Base-by-base conservation (phyloP, 1,140 invertebrate genomes). In the Drosophila orena region DNA sequence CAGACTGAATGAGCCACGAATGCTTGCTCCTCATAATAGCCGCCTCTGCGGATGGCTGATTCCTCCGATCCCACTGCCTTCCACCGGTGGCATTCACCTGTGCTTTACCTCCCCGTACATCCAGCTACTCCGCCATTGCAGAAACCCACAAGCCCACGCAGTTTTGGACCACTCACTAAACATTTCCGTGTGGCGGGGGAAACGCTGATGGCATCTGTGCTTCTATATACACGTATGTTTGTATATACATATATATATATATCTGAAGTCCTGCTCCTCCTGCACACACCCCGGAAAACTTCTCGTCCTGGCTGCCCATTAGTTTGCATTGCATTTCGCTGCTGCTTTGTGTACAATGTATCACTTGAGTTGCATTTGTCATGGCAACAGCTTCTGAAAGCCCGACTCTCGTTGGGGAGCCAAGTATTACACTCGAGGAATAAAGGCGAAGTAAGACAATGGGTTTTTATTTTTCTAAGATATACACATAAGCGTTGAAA, bases 291-390 rank as follows among this genome's bases (percentile, higher is more conserved):
- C n/a, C n/a, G 10, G 1, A 49, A 12, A 12, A 35, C 38, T 11
- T 43, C 75, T 30, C 35, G 30, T 37, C n/a, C 12, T 24, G 49
- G 50, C 66, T 77, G 76, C n/a, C 81, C 79, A 83, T 85, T 83
- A 85, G 79, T 73, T 74, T 66, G 66, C 68, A 65, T 56, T 49
- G 68, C 70, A 38, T 55, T 70, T 61, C 42, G 71, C 49, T 62
- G 77, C 68, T 70, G 71, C 77, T 68, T 71, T 81, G 75, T 88
- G 49, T 77, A 89, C 84, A 89, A 89, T 89, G 69, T 84, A 86
- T 84, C 84, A 89, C 84, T 89, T 84, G 84, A 89, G 84, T 89
- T 89, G 84, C 77, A 89, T 89, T 88, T 88, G 84, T 88, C 84
- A 88, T 86, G 78, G 71, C 64, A 57, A 58, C 65, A 59, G 81